Conservation (phyloP, 2,113 vertebrate species). For the Montifringilla adamsi region DNA sequence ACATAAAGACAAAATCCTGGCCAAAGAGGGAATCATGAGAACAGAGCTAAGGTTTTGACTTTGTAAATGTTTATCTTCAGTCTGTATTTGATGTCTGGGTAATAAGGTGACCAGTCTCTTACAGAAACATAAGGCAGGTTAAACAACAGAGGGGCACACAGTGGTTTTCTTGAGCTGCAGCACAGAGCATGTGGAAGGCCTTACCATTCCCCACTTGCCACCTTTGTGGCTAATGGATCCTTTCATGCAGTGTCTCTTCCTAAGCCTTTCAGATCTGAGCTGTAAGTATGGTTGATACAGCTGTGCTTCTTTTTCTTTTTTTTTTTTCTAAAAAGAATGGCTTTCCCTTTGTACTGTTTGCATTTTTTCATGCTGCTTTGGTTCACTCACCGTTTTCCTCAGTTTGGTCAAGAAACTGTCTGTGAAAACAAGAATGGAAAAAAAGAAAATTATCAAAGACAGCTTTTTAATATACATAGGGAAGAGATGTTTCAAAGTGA, state of each 20-base stretch:
- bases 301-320: not conserved
- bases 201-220: not conserved
- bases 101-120: not conserved
- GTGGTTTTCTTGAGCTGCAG: not conserved
- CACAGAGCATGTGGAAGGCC: not conserved
- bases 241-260: not conserved
- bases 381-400: not conserved
- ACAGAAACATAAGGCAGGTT: not conserved
- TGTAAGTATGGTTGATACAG: not conserved
- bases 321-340: not conserved
- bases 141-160: not conserved
- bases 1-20: not conserved
- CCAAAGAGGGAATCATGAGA: not conserved
- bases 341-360: not conserved
- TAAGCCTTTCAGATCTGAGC: not conserved
- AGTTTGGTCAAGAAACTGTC: not conserved
- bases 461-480: not conserved
- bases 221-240: not conserved
- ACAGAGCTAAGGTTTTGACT: not conserved
- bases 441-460: not conserved
- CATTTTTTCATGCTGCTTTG: not conserved
- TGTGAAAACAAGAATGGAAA: not conserved
- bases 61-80: not conserved
- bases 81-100: not conserved
- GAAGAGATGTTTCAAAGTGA: not conserved